Percentiles rank a stretch among this genome's conserved stretches.
These are phyloP conservation scores for Phragmatobia fuliginosa DNA, from an alignment of 2,888 invertebrate genomes.

Conservation along the genomic window DNA sequence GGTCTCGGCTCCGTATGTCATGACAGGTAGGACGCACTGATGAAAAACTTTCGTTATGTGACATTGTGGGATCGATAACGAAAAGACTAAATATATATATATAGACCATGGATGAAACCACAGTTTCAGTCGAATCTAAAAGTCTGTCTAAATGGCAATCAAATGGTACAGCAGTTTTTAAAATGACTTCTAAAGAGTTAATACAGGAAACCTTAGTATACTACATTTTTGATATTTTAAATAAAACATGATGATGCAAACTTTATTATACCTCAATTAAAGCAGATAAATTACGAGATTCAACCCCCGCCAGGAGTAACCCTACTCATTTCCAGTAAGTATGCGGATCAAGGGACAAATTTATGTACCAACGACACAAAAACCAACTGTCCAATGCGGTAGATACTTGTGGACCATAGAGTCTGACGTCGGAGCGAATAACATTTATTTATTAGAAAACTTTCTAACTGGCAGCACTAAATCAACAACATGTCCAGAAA, in stretches of 20 bases:
- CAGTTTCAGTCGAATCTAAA: no score
- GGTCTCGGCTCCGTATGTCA: no score
- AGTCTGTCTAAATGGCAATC: no score
- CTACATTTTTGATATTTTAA: not conserved
- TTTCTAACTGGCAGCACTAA: slow-evolving; percentile 78
- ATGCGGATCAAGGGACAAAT: slow-evolving; percentile 75
- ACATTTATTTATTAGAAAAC: slow-evolving; percentile 84
- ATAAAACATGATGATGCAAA: slow-evolving; percentile 44
- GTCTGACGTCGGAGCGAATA: slow-evolving; percentile 81
- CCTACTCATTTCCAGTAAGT: slow-evolving; percentile 78
- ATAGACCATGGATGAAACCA: no score
- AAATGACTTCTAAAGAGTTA: not conserved
- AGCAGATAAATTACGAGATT: slow-evolving; percentile 78
- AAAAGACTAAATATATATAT: no score
- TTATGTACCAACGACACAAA: slow-evolving; percentile 77
- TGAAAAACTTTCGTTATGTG: no score
- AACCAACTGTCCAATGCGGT: slow-evolving; percentile 70
- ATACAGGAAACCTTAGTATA: not conserved
- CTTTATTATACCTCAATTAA: slow-evolving; percentile 78
- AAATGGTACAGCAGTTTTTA: no score
- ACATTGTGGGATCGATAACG: no score
- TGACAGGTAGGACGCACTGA: no score
- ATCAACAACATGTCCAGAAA: slow-evolving; percentile 74
- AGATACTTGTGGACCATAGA: slow-evolving; percentile 78
- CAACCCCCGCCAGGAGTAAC: slow-evolving; percentile 69